Evolutionary conservation across 2,113 vertebrate species (phyloP).

Genomic region (Pandion haliaetus): DNA sequence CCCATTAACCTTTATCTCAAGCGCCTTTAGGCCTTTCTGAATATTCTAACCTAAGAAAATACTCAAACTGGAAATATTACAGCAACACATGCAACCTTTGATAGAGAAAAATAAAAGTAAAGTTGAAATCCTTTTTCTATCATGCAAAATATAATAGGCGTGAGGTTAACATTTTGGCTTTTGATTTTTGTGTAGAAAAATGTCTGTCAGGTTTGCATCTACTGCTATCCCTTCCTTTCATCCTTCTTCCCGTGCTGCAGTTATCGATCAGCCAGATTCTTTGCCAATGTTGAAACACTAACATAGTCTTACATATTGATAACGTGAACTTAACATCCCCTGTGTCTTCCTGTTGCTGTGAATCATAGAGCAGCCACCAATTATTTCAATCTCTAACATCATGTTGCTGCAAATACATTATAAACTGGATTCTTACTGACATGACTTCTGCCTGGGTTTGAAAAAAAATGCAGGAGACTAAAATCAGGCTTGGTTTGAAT

Average conservation of each 20-base stretch:
- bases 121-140: background rate
- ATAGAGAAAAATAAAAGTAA: background rate
- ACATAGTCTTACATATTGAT: background rate
- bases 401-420: background rate
- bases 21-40: background rate
- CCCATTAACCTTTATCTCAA: conserved; percentile 42
- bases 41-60: background rate
- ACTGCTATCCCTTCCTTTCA: background rate
- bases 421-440: background rate
- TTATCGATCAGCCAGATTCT: background rate
- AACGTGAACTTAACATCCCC: background rate
- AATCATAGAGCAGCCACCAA: background rate
- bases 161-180: background rate
- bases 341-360: background rate
- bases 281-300: background rate
- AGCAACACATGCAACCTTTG: background rate
- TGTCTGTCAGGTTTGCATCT: background rate
- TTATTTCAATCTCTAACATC: background rate
- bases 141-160: background rate
- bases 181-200: background rate
- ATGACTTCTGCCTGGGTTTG: background rate
- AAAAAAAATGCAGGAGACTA: background rate
- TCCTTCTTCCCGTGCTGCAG: background rate
- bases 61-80: background rate
- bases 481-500: background rate